Percentiles rank a stretch among this genome's conserved stretches.
Conservation (phyloP, 2,888 invertebrate genomes). For the Leucoptera coffeella region DNA sequence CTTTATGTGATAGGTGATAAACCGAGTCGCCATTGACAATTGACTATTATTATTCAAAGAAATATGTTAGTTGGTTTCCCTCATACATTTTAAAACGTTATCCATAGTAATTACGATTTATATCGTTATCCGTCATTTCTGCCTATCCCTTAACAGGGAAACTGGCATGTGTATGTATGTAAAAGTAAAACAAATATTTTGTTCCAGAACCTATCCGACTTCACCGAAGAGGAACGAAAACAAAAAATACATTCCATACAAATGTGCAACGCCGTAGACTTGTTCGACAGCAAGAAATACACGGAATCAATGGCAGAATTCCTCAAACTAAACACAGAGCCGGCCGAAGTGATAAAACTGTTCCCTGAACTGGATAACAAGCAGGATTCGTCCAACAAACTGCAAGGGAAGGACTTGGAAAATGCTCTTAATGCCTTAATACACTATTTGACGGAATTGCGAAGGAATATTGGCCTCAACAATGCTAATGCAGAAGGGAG, state of each 20-base stretch:
- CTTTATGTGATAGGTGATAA: no score
- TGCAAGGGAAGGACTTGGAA: constrained; percentile 81
- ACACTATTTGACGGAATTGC: constrained; percentile 79
- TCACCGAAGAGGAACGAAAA: constrained; percentile 71
- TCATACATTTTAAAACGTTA: no score
- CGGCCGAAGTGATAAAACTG: constrained; percentile 89
- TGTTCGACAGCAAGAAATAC: constrained; percentile 86
- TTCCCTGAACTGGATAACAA: constrained; percentile 81
- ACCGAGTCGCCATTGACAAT: no score
- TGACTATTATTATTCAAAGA: no score
- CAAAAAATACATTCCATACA: constrained; percentile 83
- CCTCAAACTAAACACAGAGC: constrained; percentile 83
- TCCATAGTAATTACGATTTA: no score
- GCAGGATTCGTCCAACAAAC: constrained; percentile 31
- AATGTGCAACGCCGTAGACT: constrained; percentile 81
- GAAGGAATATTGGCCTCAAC: constrained; percentile 45
- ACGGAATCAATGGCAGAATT: constrained; percentile 90
- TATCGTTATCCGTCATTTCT: no score
- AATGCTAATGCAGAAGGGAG: constrained; percentile 17
- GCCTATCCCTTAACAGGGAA: no score
- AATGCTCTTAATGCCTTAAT: constrained; percentile 83
- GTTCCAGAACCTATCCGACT: constrained; percentile 79
- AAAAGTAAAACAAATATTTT: background rate
- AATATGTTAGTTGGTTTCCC: no score
- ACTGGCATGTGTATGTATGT: no score